phyloP scores from a whole-genome alignment of 2,113 vertebrate species.

The Echinops telfairi region DNA sequence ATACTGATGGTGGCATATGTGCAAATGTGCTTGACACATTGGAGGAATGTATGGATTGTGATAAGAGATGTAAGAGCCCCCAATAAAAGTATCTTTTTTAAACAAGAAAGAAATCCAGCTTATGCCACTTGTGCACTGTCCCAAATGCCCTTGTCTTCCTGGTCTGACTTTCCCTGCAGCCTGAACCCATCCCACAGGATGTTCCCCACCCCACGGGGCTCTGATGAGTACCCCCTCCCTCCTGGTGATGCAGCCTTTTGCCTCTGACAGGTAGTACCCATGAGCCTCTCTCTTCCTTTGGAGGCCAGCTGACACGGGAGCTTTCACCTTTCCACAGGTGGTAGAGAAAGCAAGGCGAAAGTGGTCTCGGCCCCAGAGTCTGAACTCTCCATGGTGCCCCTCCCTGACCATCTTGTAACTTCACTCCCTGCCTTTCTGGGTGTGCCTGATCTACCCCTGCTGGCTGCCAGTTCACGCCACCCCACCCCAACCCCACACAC shows the following conservation, averaged over 20 bases:
- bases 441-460: not conserved
- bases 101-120: not conserved
- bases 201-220: not conserved
- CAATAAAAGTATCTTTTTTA: too few relatives aligned
- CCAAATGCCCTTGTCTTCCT: too few relatives aligned
- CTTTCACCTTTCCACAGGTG: accelerated
- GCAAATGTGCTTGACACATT: too few relatives aligned
- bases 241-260: not conserved
- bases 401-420: not conserved
- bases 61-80: too few relatives aligned
- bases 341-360: not conserved
- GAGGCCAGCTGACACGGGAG: not conserved
- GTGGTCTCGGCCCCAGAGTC: not conserved
- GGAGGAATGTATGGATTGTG: too few relatives aligned
- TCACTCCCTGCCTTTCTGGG: not conserved
- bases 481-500: too few relatives aligned
- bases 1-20: too few relatives aligned
- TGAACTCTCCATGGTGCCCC: not conserved
- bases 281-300: not conserved
- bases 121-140: not conserved
- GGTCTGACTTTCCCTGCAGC: not conserved
- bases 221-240: not conserved
- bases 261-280: not conserved
- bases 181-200: not conserved
- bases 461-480: not conserved